Evolutionary conservation across 2,797 vertebrate species (phyloP), one percentile per base, ranked within the genome.

Genomic region (Falco peregrinus): DNA sequence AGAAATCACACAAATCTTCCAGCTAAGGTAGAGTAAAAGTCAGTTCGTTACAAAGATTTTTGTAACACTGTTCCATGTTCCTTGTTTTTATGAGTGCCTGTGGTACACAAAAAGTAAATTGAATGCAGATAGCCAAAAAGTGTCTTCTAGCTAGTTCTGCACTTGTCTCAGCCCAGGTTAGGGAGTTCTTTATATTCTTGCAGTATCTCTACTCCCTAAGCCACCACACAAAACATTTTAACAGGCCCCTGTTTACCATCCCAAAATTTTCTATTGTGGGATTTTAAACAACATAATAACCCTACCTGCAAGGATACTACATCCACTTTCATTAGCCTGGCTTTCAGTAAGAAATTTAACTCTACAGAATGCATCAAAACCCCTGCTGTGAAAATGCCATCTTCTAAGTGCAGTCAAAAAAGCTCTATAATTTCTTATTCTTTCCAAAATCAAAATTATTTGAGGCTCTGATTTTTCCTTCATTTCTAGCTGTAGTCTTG

Each of bases 361-460:
- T 81, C 39, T 37, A 54, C 3, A 20, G 48, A 94, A 93, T 84
- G 26, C 65, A 89, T 85, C 45, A 80, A 81, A 92, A 84, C 90
- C 64, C 88, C 84, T 85, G 48, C 84, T 94, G 85, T 92, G 93
- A 87, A 93, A 75, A 74, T 74, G 33, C 5, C 35, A 43, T 80
- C 39, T 87, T 89, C 50, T 88, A 84, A 89, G 29, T 18, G 33
- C 5, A 12, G 60, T 50, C 63, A 82, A 81, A 95, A 90, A 80
- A 85, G 31, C 16, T 83, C 19, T 68, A 22, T 90, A 90, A 87
- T 93, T 83, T 92, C 64, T 76, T 79, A 59, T 60, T 94, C 56
- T 85, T 90, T 84, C 54, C 43, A 35, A 92, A 90, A 87, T 77
- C 31, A 88, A 91, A 90, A 84, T 93, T 88, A 81, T 88, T 84